phyloP scores from a whole-genome alignment of 2,797 vertebrate genomes.

The Microctenopoma lineatum region DNA sequence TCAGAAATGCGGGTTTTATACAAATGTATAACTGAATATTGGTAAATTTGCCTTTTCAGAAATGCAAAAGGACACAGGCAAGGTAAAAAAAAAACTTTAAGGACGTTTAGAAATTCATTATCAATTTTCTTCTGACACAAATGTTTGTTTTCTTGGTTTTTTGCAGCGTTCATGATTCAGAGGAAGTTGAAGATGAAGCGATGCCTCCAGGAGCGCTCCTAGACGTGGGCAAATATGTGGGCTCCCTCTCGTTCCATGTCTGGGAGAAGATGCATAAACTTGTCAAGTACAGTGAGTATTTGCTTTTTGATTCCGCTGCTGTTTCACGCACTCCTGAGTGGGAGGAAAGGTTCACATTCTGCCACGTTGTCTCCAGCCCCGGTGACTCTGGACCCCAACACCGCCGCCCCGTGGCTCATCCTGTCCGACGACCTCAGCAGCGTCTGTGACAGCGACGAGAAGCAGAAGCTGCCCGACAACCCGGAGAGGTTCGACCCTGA shows the following conservation, averaged over 20 bases:
- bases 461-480: constrained; percentile 75
- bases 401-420: constrained; percentile 79
- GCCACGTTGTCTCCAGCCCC: constrained; percentile 65
- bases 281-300: constrained; percentile 75
- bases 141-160: constrained; percentile 1
- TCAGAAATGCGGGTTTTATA: neutral
- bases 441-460: constrained; percentile 72
- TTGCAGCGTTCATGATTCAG: constrained; percentile 46
- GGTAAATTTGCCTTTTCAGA: constrained; percentile 49
- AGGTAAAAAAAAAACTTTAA: constrained; percentile 57
- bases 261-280: constrained; percentile 76
- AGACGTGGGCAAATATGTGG: constrained; percentile 74
- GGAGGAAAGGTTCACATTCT: constrained; percentile 25
- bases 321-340: neutral
- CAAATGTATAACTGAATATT: neutral
- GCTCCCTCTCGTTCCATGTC: constrained; percentile 71
- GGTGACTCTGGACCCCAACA: constrained; percentile 81
- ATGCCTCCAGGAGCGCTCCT: constrained; percentile 66
- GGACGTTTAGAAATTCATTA: too few species aligned
- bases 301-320: neutral
- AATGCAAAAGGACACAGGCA: constrained; percentile 55
- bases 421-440: constrained; percentile 77
- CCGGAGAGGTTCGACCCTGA: constrained; percentile 80
- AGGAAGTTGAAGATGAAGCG: constrained; percentile 18
- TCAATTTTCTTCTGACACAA: too few species aligned